These are phyloP conservation scores for Campoplex capitator DNA, from an alignment of 2,888 invertebrate species.

Conservation along the genomic window DNA sequence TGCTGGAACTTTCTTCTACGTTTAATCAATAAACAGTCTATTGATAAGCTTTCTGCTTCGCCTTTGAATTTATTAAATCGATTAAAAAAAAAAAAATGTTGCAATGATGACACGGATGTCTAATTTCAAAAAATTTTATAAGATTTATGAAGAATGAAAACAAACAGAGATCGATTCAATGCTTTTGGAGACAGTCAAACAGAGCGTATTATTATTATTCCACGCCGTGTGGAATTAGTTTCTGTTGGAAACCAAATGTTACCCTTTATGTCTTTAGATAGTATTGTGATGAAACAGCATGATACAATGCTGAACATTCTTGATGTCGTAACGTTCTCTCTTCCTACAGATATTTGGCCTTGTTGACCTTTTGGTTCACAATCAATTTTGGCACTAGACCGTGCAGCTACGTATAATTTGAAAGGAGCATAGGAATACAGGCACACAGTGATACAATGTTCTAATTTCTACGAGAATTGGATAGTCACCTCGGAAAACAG, in stretches of 20 bases:
- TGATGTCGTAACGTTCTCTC: slow-evolving; percentile 2
- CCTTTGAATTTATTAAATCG: slow-evolving; percentile 20
- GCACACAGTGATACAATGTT: slow-evolving; percentile 38
- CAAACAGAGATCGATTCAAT: not conserved
- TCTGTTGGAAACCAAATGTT: not conserved
- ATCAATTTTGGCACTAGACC: slow-evolving; percentile 23
- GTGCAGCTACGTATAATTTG: slow-evolving; percentile 12
- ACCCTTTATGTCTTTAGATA: not conserved
- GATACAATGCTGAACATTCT: not conserved
- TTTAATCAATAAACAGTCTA: slow-evolving; percentile 14
- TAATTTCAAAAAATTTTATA: not conserved
- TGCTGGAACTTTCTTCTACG: slow-evolving; percentile 22
- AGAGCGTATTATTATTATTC: not conserved
- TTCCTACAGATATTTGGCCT: slow-evolving; percentile 40
- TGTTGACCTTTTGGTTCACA: slow-evolving; percentile 29
- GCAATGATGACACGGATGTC: not conserved
- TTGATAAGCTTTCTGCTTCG: slow-evolving; percentile 3
- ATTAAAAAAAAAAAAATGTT: not conserved
- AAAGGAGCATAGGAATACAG: slow-evolving; percentile 12
- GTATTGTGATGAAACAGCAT: not conserved
- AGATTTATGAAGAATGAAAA: not conserved
- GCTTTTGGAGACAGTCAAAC: not conserved
- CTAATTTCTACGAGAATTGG: slow-evolving; percentile 61
- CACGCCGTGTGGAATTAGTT: not conserved
- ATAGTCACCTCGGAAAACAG: slow-evolving; percentile 58